A percentile compares a stretch with the other conserved stretches of the same genome.
These are phyloP conservation scores for Monopis laevigella DNA, from an alignment of 2,888 invertebrate genomes.

Conservation along the genomic window DNA sequence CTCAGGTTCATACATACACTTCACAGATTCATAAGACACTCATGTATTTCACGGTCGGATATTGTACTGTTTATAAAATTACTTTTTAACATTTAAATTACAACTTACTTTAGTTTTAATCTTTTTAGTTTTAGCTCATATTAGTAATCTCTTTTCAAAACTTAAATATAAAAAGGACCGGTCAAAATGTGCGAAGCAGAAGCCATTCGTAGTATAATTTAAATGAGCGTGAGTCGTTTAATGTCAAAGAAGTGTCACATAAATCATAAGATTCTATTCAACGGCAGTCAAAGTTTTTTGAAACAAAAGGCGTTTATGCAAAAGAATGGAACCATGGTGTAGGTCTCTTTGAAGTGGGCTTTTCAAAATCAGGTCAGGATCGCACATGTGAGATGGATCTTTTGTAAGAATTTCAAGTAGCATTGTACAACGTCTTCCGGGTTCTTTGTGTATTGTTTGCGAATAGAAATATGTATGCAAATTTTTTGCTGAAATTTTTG, in stretches of 20 bases:
- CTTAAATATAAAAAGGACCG: not conserved
- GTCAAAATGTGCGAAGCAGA: conserved; percentile 60
- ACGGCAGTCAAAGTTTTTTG: conserved; percentile 21
- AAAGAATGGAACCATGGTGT: conserved; percentile 20
- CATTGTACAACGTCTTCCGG: conserved; percentile 60
- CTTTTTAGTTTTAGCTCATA: too few species aligned
- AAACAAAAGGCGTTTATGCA: conserved; percentile 42
- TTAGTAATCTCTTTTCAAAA: too few species aligned
- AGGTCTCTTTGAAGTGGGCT: conserved; percentile 33
- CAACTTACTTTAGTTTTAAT: too few species aligned
- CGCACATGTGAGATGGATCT: conserved; percentile 47
- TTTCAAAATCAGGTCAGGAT: conserved; percentile 59
- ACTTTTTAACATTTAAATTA: too few species aligned
- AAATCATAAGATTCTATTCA: conserved; percentile 48
- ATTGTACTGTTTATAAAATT: too few species aligned
- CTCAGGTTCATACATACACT: too few species aligned
- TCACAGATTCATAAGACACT: too few species aligned
- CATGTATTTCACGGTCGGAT: too few species aligned
- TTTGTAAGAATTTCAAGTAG: conserved; percentile 27
- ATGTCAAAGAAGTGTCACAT: conserved; percentile 56
- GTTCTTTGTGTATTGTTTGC: conserved; percentile 39
- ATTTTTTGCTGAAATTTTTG: conserved; percentile 40
- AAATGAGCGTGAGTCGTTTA: conserved; percentile 62
- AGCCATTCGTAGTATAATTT: conserved; percentile 53
- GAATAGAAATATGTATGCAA: conserved; percentile 40